These are phyloP conservation scores for Berghia stephanieae DNA, from an alignment of 1,140 invertebrate species.

Conservation along the genomic window DNA sequence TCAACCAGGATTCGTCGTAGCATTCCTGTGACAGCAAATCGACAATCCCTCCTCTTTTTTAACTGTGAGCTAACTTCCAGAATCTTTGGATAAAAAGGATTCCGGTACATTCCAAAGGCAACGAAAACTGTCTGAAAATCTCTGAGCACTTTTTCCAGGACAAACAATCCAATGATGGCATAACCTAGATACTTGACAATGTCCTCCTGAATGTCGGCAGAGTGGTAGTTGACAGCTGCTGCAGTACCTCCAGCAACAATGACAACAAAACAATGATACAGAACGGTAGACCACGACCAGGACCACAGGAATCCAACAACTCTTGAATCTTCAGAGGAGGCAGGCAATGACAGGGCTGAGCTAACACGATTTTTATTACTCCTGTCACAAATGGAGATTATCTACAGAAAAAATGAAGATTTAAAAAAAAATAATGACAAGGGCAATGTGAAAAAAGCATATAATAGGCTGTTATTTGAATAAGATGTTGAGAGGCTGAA, in stretches of 20 bases:
- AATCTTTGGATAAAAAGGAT: slow-evolving; percentile 54
- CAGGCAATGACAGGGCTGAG: slow-evolving; percentile 14
- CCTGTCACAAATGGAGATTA: not conserved
- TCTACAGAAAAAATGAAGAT: not conserved
- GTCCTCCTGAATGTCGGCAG: slow-evolving; percentile 33
- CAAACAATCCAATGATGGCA: slow-evolving; percentile 55
- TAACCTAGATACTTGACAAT: slow-evolving; percentile 53
- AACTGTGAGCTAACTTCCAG: slow-evolving; percentile 34
- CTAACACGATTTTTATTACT: slow-evolving; percentile 47
- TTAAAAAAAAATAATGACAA: not conserved
- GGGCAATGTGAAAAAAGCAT: no score
- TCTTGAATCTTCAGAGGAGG: no score
- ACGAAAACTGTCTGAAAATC: slow-evolving; percentile 62
- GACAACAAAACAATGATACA: slow-evolving; percentile 58
- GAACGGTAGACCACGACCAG: slow-evolving; percentile 48
- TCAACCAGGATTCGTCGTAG: slow-evolving; percentile 54
- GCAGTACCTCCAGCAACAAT: slow-evolving; percentile 46
- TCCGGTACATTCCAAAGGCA: slow-evolving; percentile 60
- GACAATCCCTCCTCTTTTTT: slow-evolving; percentile 40
- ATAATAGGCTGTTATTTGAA: no score
- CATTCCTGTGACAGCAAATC: slow-evolving; percentile 47
- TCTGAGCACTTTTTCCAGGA: slow-evolving; percentile 54
- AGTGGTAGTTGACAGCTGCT: slow-evolving; percentile 36
- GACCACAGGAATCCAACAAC: slow-evolving; percentile 52
- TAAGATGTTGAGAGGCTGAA: no score